Base-by-base conservation (phyloP, 2,888 invertebrate genomes). In the Drosophila incognita region DNA sequence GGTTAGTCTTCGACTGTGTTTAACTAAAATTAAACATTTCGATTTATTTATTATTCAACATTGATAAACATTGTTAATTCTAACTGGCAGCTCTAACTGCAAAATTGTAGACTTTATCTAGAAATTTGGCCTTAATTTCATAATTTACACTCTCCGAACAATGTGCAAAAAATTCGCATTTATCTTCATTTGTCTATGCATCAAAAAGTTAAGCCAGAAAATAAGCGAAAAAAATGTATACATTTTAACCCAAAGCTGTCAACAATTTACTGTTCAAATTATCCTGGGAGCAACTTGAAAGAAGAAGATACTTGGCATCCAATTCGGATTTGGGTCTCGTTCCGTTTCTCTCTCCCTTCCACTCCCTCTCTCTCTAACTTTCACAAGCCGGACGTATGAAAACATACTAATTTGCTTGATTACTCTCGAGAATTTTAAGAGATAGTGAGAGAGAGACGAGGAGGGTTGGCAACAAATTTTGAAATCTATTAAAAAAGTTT, bases 401-500 rank as follows among this genome's bases (percentile, higher is more conserved):
- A 83, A 78, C 73, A 71, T 69, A 86, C 90, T 87, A 90, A 87
- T 87, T 87, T 90, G 78, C 90, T 89, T 87, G 87, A 87, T 87
- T 87, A 87, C 87, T 87, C 90, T 76, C 51, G 87, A 84, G 87
- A 76, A 82, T 87, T 72, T 62, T 69, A 40, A 8, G 52, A 48
- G 40, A 59, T 62, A 61, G 40, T n/a, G 38, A 38, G n/a, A 46
- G n/a, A 46, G 13, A 21, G n/a, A n/a, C 29, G n/a, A 2, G 21
- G 15, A 24, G 7, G 15, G 46, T 46, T 46, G 42, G 36, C 18
- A 38, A 27, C 40, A 38, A 68, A 81, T 76, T 85, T 83, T 89
- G 80, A 87, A 90, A 87, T 87, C 90, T 87, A 87, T 87, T 87
- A 89, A 84, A 87, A 90, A 90, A 90, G 84, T 87, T 86, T 83